These are phyloP conservation scores for Ecdyonurus torrentis DNA, from an alignment of 2,888 invertebrate species.

Conservation along the genomic window DNA sequence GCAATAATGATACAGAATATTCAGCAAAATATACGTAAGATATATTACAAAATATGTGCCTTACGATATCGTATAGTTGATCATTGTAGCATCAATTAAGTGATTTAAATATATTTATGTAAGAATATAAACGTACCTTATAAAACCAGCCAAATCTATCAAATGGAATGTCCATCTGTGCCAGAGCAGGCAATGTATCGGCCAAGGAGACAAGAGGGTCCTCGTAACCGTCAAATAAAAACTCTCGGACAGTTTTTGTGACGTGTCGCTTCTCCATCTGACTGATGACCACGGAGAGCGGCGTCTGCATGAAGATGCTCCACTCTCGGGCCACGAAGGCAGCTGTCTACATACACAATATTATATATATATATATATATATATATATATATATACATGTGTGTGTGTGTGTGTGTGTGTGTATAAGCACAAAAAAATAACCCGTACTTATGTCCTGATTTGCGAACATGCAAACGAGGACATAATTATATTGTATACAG, in stretches of 20 bases:
- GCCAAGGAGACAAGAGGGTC: constrained; percentile 55
- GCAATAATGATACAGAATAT: too few relatives aligned
- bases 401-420: too few relatives aligned
- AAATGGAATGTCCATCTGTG: constrained; percentile 31
- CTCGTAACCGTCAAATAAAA: constrained; percentile 65
- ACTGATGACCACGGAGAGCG: constrained; percentile 22
- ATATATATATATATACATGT: background rate
- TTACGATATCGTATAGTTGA: too few relatives aligned
- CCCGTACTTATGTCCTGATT: too few relatives aligned
- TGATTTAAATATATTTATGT: constrained; percentile 1
- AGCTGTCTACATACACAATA: constrained; percentile 32
- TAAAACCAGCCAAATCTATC: constrained; percentile 83
- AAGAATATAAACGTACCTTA: constrained; percentile 22
- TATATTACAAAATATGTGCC: too few relatives aligned
- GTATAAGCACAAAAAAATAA: too few relatives aligned
- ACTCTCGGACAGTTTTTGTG: constrained; percentile 44
- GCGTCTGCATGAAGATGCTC: constrained; percentile 23
- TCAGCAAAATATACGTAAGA: too few relatives aligned
- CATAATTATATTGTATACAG: too few relatives aligned
- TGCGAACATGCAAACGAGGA: too few relatives aligned
- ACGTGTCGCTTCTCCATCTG: constrained; percentile 40
- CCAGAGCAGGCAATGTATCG: constrained; percentile 36
- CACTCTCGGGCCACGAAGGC: constrained; percentile 39
- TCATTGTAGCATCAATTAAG: too few relatives aligned
- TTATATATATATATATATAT: too few relatives aligned